Evolutionary conservation across 2,888 invertebrate genomes (phyloP).

Genomic region (Morpho helenor): DNA sequence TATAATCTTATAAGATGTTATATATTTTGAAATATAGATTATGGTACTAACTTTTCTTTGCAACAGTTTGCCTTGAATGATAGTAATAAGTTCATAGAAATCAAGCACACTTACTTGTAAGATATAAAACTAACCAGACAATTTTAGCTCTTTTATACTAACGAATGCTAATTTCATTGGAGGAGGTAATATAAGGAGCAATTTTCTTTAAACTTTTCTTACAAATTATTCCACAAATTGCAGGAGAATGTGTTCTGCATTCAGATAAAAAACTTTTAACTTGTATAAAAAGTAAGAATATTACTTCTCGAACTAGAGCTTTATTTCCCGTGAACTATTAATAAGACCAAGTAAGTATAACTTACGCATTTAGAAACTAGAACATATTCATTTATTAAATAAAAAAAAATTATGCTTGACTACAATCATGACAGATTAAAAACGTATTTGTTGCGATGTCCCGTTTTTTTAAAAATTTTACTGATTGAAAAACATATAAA

Average conservation of each 20-base stretch:
- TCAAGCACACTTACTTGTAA: not conserved
- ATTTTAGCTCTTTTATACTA: constrained; percentile 3
- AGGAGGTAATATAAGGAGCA: constrained; percentile 13
- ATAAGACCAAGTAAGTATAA: too few species aligned
- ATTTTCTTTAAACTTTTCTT: constrained; percentile 23
- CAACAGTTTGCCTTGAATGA: too few species aligned
- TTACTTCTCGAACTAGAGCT: constrained; percentile 14
- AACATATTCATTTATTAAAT: too few species aligned
- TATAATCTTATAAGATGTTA: too few species aligned
- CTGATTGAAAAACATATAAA: too few species aligned
- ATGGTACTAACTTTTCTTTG: too few species aligned
- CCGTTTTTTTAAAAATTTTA: too few species aligned
- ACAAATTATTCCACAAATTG: constrained; percentile 28
- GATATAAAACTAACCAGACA: not conserved
- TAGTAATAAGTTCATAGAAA: not conserved
- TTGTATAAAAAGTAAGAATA: constrained; percentile 19
- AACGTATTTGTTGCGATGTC: too few species aligned
- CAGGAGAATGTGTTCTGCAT: constrained; percentile 26
- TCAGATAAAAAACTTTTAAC: constrained; percentile 24
- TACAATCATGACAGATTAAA: too few species aligned
- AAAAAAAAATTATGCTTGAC: too few species aligned
- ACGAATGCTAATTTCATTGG: constrained; percentile 11
- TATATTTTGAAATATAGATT: too few species aligned
- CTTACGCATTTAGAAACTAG: too few species aligned
- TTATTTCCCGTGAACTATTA: not conserved